phyloP scores from a whole-genome alignment of 2,888 invertebrate species.

The Archips xylosteana region DNA sequence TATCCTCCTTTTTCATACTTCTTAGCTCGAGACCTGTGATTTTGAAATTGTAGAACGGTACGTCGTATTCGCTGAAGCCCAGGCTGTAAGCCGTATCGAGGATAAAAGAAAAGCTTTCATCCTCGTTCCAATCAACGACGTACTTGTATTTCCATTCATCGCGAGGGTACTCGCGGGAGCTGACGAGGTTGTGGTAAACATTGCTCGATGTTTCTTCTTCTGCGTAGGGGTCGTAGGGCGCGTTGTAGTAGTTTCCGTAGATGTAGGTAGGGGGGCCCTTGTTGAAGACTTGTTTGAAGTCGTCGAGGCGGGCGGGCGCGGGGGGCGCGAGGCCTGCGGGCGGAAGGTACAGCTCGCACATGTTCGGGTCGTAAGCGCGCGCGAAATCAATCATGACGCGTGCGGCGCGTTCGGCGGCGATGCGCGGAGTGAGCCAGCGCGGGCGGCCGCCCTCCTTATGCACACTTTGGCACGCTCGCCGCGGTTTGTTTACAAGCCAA shows the following conservation, averaged over 20 bases:
- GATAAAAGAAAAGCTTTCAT: constrained; percentile 86
- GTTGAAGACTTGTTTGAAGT: constrained; percentile 77
- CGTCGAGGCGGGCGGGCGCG: constrained; percentile 77
- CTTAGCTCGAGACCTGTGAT: constrained; percentile 70
- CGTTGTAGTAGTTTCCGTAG: constrained; percentile 73
- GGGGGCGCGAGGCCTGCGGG: constrained; percentile 60
- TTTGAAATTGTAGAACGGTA: constrained; percentile 77
- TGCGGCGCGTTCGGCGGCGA: constrained; percentile 59
- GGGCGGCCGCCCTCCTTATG: constrained; percentile 57
- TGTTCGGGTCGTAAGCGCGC: constrained; percentile 78
- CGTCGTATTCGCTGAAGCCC: constrained; percentile 72
- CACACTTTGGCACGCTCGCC: constrained; percentile 59
- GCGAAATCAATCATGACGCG: constrained; percentile 79
- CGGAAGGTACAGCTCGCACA: constrained; percentile 74
- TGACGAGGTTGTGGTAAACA: constrained; percentile 77
- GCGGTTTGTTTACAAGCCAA: constrained; percentile 69
- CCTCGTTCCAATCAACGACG: constrained; percentile 82
- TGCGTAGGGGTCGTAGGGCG: constrained; percentile 68
- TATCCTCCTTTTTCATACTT: constrained; percentile 70
- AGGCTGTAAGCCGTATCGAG: constrained; percentile 68
- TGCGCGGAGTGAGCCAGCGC: constrained; percentile 55
- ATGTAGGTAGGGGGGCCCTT: constrained; percentile 71
- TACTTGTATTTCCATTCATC: constrained; percentile 84
- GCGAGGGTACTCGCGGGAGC: constrained; percentile 67
- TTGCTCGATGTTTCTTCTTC: constrained; percentile 71